Evolutionary conservation across 2,113 vertebrate species (phyloP).

Genomic region (Bombycilla garrulus): DNA sequence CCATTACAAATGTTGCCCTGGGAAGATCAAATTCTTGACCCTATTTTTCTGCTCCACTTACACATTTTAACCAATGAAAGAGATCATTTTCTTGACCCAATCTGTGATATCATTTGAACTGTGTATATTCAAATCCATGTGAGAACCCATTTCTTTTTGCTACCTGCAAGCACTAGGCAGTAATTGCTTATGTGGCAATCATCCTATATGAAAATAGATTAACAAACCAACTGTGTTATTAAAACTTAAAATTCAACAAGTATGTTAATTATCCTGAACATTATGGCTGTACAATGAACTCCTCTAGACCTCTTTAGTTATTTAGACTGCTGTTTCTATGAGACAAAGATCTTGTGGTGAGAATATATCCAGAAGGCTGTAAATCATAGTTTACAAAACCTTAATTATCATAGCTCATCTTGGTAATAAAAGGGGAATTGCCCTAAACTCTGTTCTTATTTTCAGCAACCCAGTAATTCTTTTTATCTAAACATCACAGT

Average conservation of each 20-base stretch:
- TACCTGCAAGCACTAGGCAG: background rate
- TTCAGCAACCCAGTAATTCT: background rate
- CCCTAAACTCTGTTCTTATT: background rate
- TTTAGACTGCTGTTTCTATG: background rate
- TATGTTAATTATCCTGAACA: constrained; percentile 12
- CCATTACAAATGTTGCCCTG: background rate
- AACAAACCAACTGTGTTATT: constrained; percentile 11
- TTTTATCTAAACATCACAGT: background rate
- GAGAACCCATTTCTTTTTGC: background rate
- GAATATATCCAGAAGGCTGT: constrained; percentile 4
- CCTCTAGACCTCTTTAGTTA: background rate
- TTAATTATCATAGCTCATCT: background rate
- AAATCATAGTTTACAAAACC: constrained; percentile 1
- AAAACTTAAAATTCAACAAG: background rate
- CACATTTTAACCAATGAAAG: background rate
- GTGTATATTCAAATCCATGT: background rate
- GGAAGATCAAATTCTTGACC: background rate
- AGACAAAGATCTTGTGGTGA: constrained; percentile 42
- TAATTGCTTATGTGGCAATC: background rate
- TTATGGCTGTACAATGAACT: background rate
- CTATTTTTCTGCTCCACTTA: background rate
- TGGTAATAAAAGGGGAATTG: background rate
- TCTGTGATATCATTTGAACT: background rate
- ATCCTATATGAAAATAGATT: background rate
- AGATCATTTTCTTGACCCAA: background rate